Evolutionary conservation across 2,888 invertebrate genomes (phyloP).

Genomic region (Steinernema scapterisci): DNA sequence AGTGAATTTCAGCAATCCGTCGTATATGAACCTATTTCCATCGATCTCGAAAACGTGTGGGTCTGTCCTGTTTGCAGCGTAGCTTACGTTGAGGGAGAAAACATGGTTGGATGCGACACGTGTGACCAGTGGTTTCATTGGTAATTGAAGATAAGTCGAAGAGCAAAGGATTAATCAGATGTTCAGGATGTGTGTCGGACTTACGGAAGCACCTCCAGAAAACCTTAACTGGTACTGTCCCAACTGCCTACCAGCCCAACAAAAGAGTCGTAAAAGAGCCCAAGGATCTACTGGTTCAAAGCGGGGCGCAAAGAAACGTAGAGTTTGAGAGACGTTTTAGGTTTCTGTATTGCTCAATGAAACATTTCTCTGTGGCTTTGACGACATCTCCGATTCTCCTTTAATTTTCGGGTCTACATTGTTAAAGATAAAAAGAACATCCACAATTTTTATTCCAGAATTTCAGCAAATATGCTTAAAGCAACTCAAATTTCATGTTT

Average conservation of each 20-base stretch:
- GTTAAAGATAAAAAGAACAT: neutral
- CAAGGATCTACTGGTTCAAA: constrained; percentile 17
- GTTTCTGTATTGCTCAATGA: constrained; percentile 2
- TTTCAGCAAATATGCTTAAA: neutral
- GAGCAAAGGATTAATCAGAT: neutral
- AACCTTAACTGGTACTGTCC: constrained; percentile 59
- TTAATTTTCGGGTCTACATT: constrained; percentile 10
- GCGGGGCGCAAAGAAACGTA: constrained; percentile 10
- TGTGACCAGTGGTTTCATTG: constrained; percentile 67
- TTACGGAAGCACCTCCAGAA: constrained; percentile 53
- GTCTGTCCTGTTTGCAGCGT: constrained; percentile 64
- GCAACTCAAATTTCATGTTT: no score
- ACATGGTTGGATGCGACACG: constrained; percentile 64
- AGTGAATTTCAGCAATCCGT: no score
- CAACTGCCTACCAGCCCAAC: constrained; percentile 47
- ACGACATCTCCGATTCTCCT: constrained; percentile 18
- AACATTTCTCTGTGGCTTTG: neutral
- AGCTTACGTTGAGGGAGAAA: constrained; percentile 62
- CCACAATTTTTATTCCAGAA: neutral
- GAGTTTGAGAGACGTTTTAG: neutral
- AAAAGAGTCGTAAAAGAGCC: neutral
- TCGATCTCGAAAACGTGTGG: constrained; percentile 52
- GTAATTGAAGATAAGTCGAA: constrained; percentile 37
- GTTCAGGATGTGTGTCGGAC: constrained; percentile 61
- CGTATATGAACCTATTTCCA: neutral